phyloP scores from a whole-genome alignment of 2,113 vertebrate species.

The Bos indicus region DNA sequence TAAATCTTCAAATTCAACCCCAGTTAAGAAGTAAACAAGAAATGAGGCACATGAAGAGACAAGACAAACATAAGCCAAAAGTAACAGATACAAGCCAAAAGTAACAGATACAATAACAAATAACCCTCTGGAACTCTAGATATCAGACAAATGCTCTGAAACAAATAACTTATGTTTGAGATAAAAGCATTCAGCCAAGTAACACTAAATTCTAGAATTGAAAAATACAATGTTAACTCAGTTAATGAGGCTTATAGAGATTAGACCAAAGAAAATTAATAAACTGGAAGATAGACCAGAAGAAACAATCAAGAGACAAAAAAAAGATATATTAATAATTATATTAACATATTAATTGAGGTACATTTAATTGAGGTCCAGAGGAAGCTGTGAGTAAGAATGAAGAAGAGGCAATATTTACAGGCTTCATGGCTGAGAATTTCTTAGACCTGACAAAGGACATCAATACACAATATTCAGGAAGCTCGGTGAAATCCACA shows the following conservation, averaged over 20 bases:
- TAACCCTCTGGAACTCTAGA: neutral
- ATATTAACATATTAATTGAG: neutral
- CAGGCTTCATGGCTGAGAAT: neutral
- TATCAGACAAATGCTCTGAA: neutral
- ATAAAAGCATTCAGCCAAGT: neutral
- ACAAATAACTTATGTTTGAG: neutral
- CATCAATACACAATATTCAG: neutral
- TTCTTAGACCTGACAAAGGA: neutral
- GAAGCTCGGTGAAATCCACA: neutral
- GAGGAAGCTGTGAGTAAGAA: neutral
- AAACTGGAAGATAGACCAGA: neutral
- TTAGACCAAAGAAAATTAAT: neutral
- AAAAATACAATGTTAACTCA: neutral
- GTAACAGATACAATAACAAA: neutral
- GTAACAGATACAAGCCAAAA: neutral
- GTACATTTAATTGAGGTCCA: neutral
- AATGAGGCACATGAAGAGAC: neutral
- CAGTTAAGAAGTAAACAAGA: neutral
- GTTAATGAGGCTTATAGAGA: neutral
- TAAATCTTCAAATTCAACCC: neutral
- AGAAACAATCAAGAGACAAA: neutral
- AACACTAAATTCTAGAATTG: neutral
- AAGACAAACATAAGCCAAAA: neutral
- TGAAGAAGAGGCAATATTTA: neutral
- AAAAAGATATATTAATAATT: neutral